phyloP scores from a whole-genome alignment of 2,888 invertebrate species.

The Aradus depressus region DNA sequence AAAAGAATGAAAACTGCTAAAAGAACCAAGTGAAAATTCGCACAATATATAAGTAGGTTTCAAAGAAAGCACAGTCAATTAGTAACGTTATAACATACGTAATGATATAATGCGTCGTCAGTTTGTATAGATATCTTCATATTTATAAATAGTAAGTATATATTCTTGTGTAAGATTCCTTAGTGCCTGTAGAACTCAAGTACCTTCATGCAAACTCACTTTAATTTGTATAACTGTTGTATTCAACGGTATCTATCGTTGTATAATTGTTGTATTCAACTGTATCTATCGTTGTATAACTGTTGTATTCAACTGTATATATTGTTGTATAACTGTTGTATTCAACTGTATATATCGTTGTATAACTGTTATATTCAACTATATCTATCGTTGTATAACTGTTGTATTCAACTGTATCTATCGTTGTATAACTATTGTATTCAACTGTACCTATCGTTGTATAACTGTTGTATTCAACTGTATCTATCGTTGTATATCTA shows the following conservation, averaged over 20 bases:
- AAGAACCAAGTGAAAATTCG: conserved; percentile 27
- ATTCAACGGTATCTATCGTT: neutral
- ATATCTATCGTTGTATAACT: too few relatives aligned
- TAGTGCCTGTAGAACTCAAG: conserved; percentile 24
- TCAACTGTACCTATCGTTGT: too few relatives aligned
- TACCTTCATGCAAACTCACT: conserved; percentile 13
- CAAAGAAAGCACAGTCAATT: conserved; percentile 28
- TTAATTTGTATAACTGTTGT: conserved; percentile 8
- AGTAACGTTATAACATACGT: conserved; percentile 23
- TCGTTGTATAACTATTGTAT: too few relatives aligned
- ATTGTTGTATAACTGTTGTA: too few relatives aligned
- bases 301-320: too few relatives aligned
- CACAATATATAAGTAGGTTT: conserved; percentile 28
- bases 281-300: too few relatives aligned
- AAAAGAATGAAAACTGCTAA: conserved; percentile 7
- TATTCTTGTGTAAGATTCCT: conserved; percentile 23
- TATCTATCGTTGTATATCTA: neutral
- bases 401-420: too few relatives aligned
- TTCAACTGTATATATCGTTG: too few relatives aligned
- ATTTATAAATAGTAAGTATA: too few relatives aligned
- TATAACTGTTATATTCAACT: too few relatives aligned
- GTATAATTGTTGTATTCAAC: too few relatives aligned
- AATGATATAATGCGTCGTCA: conserved; percentile 1
- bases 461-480: too few relatives aligned
- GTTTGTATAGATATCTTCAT: conserved; percentile 16